Percentiles rank a stretch among this genome's conserved stretches.
phyloP scores from a whole-genome alignment of 2,797 vertebrate genomes.

The Oreortyx pictus region DNA sequence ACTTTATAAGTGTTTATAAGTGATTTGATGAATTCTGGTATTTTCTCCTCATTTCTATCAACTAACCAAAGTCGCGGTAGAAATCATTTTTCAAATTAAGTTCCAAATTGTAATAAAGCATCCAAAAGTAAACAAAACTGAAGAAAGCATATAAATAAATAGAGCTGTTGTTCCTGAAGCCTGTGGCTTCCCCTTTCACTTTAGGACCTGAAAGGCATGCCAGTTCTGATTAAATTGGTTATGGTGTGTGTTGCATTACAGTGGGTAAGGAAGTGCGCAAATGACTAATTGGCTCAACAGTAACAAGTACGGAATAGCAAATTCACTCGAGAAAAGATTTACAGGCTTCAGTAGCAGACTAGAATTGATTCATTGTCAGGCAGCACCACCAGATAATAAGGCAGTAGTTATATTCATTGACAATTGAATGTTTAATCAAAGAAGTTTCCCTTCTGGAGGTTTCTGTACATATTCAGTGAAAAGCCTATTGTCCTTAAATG shows the following conservation, averaged over 20 bases:
- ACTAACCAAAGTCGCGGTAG: not conserved
- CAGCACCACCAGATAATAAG: not conserved
- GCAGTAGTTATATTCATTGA: not conserved
- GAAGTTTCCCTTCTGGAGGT: not conserved
- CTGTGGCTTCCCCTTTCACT: not conserved
- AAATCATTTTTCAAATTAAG: not conserved
- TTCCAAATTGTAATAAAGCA: not conserved
- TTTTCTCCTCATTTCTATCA: not conserved
- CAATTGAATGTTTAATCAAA: slow-evolving; percentile 39
- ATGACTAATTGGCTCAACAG: too few species aligned
- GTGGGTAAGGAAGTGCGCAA: not conserved
- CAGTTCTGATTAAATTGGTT: not conserved
- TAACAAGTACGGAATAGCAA: not conserved
- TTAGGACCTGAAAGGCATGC: not conserved
- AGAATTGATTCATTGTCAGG: not conserved
- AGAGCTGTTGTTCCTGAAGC: not conserved
- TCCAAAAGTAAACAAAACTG: not conserved
- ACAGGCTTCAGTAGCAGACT: not conserved
- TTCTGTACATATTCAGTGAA: not conserved
- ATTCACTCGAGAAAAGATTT: not conserved
- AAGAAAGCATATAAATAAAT: not conserved
- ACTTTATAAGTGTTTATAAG: not conserved
- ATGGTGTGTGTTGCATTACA: not conserved
- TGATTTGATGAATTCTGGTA: not conserved
- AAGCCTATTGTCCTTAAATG: not conserved